A percentile compares a stretch with the other conserved stretches of the same genome.
Conservation (phyloP, 2,113 vertebrate species). For the Gymnocephalus cernua region DNA sequence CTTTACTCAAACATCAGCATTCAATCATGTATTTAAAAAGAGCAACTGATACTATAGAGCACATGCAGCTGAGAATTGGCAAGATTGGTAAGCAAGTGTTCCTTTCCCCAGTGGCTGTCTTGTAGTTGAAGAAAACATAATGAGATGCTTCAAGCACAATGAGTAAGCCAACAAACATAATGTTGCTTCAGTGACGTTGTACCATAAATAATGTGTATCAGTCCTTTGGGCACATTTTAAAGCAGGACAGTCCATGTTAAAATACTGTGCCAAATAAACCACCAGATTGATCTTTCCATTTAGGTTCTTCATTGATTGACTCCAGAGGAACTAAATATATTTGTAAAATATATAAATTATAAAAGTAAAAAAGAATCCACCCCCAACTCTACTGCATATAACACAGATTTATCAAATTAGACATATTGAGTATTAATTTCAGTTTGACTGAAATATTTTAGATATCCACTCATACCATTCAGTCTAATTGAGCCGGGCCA, state of each 20-base stretch:
- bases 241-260: constrained; percentile 20
- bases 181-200: constrained; percentile 1
- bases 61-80: neutral
- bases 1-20: constrained; percentile 12
- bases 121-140: constrained; percentile 49
- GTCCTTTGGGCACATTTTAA: constrained; percentile 18
- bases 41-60: neutral
- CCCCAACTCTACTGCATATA: neutral
- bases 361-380: neutral
- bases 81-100: too few species aligned
- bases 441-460: constrained; percentile 33
- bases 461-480: constrained; percentile 24
- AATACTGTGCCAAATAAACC: neutral
- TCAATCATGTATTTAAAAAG: constrained; percentile 23
- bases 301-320: neutral
- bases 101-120: constrained; percentile 12
- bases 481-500: constrained; percentile 30
- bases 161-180: constrained; percentile 32
- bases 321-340: neutral
- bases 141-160: constrained; percentile 44
- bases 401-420: constrained; percentile 35
- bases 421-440: constrained; percentile 35
- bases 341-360: too few species aligned
- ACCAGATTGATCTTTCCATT: constrained; percentile 22
- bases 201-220: constrained; percentile 31